phyloP scores from a whole-genome alignment of 2,888 invertebrate species.

The Diloba caeruleocephala region DNA sequence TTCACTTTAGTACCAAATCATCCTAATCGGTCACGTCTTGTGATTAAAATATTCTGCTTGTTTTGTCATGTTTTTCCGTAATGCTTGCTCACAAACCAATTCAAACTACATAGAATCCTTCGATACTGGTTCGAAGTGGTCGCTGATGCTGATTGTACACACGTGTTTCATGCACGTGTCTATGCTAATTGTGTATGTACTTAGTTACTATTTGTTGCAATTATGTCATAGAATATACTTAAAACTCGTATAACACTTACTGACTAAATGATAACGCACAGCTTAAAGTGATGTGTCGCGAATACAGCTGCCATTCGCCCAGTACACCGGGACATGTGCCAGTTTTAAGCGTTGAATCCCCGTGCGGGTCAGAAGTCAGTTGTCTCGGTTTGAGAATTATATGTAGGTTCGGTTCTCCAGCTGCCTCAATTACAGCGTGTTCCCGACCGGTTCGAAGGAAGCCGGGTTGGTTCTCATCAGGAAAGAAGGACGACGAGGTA shows the following conservation, averaged over 20 bases:
- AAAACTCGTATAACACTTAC: background rate
- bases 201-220: conserved; percentile 3
- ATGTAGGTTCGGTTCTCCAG: no score
- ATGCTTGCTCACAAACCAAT: conserved; percentile 8
- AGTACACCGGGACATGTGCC: no score
- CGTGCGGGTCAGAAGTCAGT: no score
- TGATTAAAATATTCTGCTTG: conserved; percentile 22
- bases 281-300: no score
- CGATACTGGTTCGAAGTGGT: background rate
- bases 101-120: conserved; percentile 8
- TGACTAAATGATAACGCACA: no score
- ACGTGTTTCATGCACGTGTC: conserved; percentile 6
- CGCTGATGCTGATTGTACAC: background rate
- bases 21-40: background rate
- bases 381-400: no score
- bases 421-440: no score
- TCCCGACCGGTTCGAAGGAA: no score
- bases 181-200: conserved; percentile 5
- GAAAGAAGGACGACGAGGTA: no score
- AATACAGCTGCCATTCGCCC: no score
- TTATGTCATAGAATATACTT: conserved; percentile 1
- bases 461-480: no score
- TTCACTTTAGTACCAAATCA: background rate
- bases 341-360: no score
- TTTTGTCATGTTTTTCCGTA: conserved; percentile 20